phyloP scores from a whole-genome alignment of 2,888 invertebrate genomes.

The Lypha dubia region DNA sequence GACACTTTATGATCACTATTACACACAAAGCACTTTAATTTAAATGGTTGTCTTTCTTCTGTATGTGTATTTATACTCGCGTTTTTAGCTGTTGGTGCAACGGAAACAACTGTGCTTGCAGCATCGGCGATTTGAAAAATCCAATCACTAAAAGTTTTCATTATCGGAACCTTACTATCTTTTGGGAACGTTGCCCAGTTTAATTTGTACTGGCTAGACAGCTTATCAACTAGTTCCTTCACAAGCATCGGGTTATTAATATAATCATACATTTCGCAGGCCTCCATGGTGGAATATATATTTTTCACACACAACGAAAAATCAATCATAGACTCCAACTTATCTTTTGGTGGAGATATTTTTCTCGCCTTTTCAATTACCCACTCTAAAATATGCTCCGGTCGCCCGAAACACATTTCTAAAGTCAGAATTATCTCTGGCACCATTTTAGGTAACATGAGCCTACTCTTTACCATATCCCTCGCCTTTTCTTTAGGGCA shows the following conservation, averaged over 20 bases:
- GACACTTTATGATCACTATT: constrained; percentile 17
- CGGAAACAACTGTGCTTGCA: constrained; percentile 15
- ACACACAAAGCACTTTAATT: constrained; percentile 19
- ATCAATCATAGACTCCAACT: constrained; percentile 48
- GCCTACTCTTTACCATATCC: constrained; percentile 41
- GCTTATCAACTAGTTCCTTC: constrained; percentile 2
- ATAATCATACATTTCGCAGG: constrained; percentile 19
- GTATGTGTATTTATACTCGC: constrained; percentile 20
- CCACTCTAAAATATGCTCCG: constrained; percentile 42
- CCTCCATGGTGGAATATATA: constrained; percentile 49
- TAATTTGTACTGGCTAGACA: constrained; percentile 37
- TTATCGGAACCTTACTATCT: constrained; percentile 21
- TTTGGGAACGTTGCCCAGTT: constrained; percentile 44
- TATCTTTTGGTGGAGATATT: constrained; percentile 28
- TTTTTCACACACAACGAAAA: constrained; percentile 41
- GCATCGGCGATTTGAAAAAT: constrained; percentile 41
- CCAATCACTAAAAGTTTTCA: constrained; percentile 58
- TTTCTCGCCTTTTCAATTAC: constrained; percentile 34
- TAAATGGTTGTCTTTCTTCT: neutral
- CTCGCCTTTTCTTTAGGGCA: constrained; percentile 51
- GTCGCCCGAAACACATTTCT: constrained; percentile 35
- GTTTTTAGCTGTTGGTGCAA: neutral
- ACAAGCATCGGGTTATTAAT: constrained; percentile 36
- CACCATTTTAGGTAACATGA: constrained; percentile 3
- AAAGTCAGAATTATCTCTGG: too few species aligned